These are phyloP conservation scores for Patiria miniata DNA, from an alignment of 35 echinoderm and acorn worm species.

Conservation along the genomic window DNA sequence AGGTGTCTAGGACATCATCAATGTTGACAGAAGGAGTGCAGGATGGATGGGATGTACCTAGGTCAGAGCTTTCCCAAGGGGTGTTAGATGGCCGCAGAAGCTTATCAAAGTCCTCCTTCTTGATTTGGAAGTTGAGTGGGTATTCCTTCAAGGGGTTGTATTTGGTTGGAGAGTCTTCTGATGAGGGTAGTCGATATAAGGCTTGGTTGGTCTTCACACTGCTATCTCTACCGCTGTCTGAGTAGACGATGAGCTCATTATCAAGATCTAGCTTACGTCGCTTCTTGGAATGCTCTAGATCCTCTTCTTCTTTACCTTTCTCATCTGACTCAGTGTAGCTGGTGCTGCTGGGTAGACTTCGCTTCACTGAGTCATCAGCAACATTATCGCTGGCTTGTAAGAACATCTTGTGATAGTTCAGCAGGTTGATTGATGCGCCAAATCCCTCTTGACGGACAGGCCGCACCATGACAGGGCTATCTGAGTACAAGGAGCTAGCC, in stretches of 20 bases:
- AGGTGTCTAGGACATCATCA: constrained; percentile 55
- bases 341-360: not conserved
- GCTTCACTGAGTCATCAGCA: not conserved
- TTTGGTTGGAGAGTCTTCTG: not conserved
- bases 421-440: constrained; percentile 33
- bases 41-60: constrained; percentile 34
- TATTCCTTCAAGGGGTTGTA: not conserved
- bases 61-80: constrained; percentile 47
- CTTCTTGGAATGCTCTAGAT: constrained; percentile 2
- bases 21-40: constrained; percentile 44
- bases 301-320: not conserved
- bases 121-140: not conserved
- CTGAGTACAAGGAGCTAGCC: constrained; percentile 57
- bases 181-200: not conserved
- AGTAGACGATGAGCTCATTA: not conserved
- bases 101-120: constrained; percentile 17
- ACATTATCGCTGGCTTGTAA: not conserved
- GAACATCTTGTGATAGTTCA: constrained; percentile 42
- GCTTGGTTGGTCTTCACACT: not conserved
- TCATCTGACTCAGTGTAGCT: not conserved
- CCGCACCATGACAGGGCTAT: constrained; percentile 35
- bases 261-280: not conserved
- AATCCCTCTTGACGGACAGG: not conserved
- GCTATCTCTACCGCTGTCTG: not conserved
- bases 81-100: not conserved